Base-by-base conservation (phyloP, 2,888 invertebrate species). In the Drosophila siamana region DNA sequence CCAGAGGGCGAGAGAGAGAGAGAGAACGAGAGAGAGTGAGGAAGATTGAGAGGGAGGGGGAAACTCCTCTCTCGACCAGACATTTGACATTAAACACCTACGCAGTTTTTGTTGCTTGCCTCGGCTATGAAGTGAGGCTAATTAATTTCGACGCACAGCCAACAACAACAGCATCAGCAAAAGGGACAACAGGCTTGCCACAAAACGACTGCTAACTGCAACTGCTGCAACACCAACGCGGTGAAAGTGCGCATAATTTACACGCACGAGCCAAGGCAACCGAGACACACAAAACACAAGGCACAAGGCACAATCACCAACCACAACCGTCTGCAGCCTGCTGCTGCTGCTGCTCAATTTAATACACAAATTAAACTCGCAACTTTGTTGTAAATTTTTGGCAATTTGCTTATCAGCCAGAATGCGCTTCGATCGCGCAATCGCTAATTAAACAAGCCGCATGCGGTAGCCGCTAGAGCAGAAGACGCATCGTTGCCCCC, bases 171-270 rank as follows among this genome's bases (percentile, higher is more conserved):
- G 43, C 22, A 60, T 50, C 56, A 47, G n/a, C n/a, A 50, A 65
- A 76, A 74, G 78, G 74, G 69, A 65, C 76, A 40, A 41, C 55
- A 51, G 46, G 48, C 74, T 30, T 60, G 61, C 64, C 61, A 66
- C 72, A 67, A 67, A 62, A 63, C 56, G 59, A 67, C 47, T 47
- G 22, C 22, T 13, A 46, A 59, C 41, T 44, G 50, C 73, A 57
- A 59, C 41, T 44, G 50, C 73, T 44, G 50, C 73, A 57, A 59
- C 41, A 40, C 46, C 73, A 57, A 73, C 55, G 69, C 73, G 86
- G 85, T 84, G 86, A 85, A 85, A 85, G 85, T 85, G 80, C 67
- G 84, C 86, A 81, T 85, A 86, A 84, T 78, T 85, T 81, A 85
- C 83, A 83, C 86, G 69, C 85, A 80, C 72, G 68, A 67, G 70